Evolutionary conservation across 1,140 invertebrate genomes (phyloP).

Genomic region (Drosophila trapezifrons): DNA sequence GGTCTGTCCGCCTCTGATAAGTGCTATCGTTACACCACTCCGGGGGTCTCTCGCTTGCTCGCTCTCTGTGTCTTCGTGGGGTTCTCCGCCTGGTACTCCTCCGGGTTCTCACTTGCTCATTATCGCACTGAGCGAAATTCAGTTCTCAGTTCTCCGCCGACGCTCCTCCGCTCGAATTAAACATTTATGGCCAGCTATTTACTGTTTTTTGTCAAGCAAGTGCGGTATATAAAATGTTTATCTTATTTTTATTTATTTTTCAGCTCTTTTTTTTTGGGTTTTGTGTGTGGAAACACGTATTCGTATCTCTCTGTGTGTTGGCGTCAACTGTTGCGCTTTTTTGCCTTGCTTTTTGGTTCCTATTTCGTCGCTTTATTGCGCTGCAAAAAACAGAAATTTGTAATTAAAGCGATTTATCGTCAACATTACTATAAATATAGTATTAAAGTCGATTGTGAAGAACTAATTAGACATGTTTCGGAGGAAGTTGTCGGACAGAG

Average conservation of each 20-base stretch:
- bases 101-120: slow-evolving; percentile 10
- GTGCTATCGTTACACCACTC: slow-evolving; percentile 28
- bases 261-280: slow-evolving; percentile 12
- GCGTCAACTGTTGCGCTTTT: slow-evolving; percentile 48
- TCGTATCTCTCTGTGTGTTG: slow-evolving; percentile 43
- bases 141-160: slow-evolving; percentile 22
- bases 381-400: slow-evolving; percentile 56
- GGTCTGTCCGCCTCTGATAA: slow-evolving; percentile 25
- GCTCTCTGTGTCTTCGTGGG: neutral
- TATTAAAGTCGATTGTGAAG: slow-evolving; percentile 8
- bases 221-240: slow-evolving; percentile 47
- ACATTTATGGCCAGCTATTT: slow-evolving; percentile 34
- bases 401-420: slow-evolving; percentile 47
- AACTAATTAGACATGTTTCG: slow-evolving; percentile 31
- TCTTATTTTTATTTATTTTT: slow-evolving; percentile 40
- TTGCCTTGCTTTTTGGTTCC: slow-evolving; percentile 30
- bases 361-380: slow-evolving; percentile 43
- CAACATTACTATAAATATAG: slow-evolving; percentile 31
- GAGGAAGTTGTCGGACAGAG: slow-evolving; percentile 2
- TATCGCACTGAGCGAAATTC: slow-evolving; percentile 13
- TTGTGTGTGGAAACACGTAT: slow-evolving; percentile 54
- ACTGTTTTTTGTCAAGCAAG: slow-evolving; percentile 42
- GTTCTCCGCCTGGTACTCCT: neutral
- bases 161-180: slow-evolving; percentile 45
- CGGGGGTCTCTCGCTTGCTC: slow-evolving; percentile 14